phyloP scores from a whole-genome alignment of 2,113 vertebrate genomes.

The Boleophthalmus pectinirostris region DNA sequence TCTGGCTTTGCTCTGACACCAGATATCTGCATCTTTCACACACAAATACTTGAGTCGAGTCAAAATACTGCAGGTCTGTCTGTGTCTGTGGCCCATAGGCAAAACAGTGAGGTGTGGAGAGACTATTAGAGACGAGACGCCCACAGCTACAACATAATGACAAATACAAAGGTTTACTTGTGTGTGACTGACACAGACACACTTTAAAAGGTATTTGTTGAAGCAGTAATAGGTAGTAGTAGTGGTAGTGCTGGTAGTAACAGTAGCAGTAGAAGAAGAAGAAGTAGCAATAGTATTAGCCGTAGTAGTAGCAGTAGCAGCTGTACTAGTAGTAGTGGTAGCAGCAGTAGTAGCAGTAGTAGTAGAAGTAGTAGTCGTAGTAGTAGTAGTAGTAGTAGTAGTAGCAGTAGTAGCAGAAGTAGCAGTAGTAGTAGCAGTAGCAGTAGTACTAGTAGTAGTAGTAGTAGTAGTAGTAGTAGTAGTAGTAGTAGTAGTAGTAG shows the following conservation, averaged over 20 bases:
- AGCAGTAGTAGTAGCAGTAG: no score
- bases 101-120: not conserved
- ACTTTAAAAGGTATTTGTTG: not conserved
- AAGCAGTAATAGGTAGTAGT: no score
- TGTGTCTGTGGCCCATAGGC: not conserved
- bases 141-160: not conserved
- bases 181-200: not conserved
- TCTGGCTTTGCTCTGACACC: not conserved
- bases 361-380: no score
- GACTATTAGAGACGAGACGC: not conserved
- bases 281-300: no score
- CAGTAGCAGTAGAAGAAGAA: not conserved
- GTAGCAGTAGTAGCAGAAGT: no score
- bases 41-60: not conserved
- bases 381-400: no score
- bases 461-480: no score
- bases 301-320: no score
- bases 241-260: not conserved
- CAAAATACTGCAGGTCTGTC: not conserved
- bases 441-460: no score
- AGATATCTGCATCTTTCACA: constrained; percentile 8
- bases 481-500: no score
- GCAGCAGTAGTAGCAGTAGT: no score
- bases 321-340: no score
- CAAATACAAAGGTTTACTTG: not conserved